Evolutionary conservation across 1,140 invertebrate species (phyloP).

Genomic region (Antheraea pernyi): DNA sequence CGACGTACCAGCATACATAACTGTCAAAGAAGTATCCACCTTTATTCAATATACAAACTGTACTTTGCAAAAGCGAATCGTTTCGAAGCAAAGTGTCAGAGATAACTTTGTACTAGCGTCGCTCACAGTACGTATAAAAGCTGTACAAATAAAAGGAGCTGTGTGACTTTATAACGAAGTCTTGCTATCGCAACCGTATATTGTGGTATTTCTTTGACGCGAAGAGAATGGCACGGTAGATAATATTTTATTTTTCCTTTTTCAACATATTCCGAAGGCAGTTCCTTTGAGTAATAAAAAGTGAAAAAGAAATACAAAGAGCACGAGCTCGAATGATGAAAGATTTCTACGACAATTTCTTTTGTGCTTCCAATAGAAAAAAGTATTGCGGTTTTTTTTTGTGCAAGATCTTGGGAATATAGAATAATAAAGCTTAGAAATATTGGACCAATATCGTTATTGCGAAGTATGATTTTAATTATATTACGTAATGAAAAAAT

Average conservation of each 20-base stretch:
- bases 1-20: neutral
- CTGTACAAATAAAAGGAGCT: constrained; percentile 33
- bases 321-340: constrained; percentile 13
- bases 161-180: constrained; percentile 26
- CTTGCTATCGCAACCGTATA: constrained; percentile 22
- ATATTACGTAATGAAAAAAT: no score
- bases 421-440: no score
- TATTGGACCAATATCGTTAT: no score
- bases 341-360: constrained; percentile 17
- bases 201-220: constrained; percentile 9
- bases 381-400: constrained; percentile 5
- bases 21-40: neutral
- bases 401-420: neutral
- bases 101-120: constrained; percentile 37
- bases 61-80: constrained; percentile 26
- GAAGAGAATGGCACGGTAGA: constrained; percentile 20
- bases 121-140: constrained; percentile 26
- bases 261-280: constrained; percentile 24
- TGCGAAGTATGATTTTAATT: no score
- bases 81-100: constrained; percentile 29
- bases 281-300: constrained; percentile 24
- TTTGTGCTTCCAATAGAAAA: constrained; percentile 5
- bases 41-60: constrained; percentile 6
- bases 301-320: constrained; percentile 19
- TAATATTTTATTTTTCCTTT: constrained; percentile 33